Conservation (phyloP, 2,888 invertebrate genomes). For the Laothoe populi region DNA sequence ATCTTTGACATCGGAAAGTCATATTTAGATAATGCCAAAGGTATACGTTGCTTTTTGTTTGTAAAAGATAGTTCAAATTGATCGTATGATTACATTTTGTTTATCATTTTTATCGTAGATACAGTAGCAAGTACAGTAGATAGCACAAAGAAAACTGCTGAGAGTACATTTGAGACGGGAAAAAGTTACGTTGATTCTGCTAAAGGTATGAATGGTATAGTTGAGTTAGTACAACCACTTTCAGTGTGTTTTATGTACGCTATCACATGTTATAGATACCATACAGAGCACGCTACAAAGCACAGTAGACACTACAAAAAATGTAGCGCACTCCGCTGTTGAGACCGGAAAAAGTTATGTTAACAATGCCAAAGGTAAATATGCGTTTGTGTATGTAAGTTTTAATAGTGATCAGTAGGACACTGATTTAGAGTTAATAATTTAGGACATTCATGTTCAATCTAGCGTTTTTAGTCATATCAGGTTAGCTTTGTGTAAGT, state of each 20-base stretch:
- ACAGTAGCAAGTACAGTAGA: conserved; percentile 69
- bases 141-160: conserved; percentile 73
- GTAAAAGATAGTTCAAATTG: background rate
- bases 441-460: background rate
- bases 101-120: conserved; percentile 54
- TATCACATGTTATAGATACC: conserved; percentile 50
- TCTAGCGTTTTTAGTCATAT: background rate
- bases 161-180: conserved; percentile 65
- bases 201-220: conserved; percentile 58
- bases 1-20: conserved; percentile 64
- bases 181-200: conserved; percentile 64
- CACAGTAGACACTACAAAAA: conserved; percentile 58
- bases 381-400: background rate
- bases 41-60: conserved; percentile 34
- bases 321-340: conserved; percentile 52
- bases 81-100: conserved; percentile 1
- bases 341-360: conserved; percentile 58
- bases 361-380: conserved; percentile 50
- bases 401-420: background rate
- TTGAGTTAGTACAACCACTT: conserved; percentile 13
- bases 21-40: conserved; percentile 64
- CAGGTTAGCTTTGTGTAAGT: background rate
- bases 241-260: conserved; percentile 31
- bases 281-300: conserved; percentile 51
- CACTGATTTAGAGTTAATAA: background rate